Percentiles rank a stretch among this genome's conserved stretches.
Evolutionary conservation across 2,797 vertebrate species (phyloP).

Genomic region (Parambassis ranga): DNA sequence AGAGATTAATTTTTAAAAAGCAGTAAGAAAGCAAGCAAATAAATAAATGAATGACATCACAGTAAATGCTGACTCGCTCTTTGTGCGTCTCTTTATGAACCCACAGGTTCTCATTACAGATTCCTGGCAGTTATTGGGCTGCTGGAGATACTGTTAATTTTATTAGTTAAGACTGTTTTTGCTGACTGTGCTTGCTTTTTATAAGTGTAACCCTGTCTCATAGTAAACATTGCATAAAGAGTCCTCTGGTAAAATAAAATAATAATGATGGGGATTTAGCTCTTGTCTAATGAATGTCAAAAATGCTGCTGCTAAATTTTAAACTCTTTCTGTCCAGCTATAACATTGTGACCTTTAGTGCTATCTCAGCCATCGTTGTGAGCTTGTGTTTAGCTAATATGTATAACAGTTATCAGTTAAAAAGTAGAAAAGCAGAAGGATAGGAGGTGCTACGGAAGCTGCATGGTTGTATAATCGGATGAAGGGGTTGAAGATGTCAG

Average conservation of each 20-base stretch:
- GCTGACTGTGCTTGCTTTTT: constrained; percentile 14
- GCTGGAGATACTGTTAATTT: neutral
- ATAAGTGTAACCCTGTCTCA: neutral
- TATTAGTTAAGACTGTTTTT: constrained; percentile 2
- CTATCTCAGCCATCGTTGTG: constrained; percentile 21
- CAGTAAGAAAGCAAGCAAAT: too few relatives aligned
- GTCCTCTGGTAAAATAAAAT: neutral
- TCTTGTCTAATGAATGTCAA: neutral
- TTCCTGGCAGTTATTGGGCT: constrained; percentile 14
- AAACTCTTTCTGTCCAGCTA: neutral
- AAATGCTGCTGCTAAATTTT: neutral
- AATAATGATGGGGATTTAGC: neutral
- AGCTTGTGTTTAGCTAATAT: constrained; percentile 54
- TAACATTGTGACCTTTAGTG: neutral
- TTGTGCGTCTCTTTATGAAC: constrained; percentile 16
- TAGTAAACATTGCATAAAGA: neutral
- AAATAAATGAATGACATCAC: neutral
- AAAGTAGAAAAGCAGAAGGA: constrained; percentile 71
- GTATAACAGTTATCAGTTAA: constrained; percentile 52
- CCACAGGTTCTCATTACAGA: neutral
- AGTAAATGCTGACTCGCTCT: constrained; percentile 3
- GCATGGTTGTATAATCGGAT: constrained; percentile 10
- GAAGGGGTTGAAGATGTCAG: constrained; percentile 40
- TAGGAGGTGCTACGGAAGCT: constrained; percentile 32
- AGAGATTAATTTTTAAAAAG: neutral